These are phyloP conservation scores for Chaenodraco wilsoni DNA, from an alignment of 2,797 vertebrate species.

Conservation along the genomic window DNA sequence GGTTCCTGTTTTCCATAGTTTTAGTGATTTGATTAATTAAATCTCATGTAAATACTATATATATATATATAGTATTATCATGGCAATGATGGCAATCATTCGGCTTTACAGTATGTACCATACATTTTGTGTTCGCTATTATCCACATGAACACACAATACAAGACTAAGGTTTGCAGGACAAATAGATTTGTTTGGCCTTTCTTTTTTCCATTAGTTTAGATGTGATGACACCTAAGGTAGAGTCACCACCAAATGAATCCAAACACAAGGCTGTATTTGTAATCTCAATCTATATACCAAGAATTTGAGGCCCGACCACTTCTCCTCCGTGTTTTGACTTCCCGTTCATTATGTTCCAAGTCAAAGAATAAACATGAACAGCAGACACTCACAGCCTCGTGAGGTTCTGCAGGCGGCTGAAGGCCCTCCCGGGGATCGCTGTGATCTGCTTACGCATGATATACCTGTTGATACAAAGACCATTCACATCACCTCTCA, in stretches of 20 bases:
- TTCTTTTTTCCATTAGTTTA: neutral
- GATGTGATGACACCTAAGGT: neutral
- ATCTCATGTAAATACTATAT: neutral
- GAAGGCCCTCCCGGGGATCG: slow-evolving; percentile 47
- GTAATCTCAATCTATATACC: neutral
- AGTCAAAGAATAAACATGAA: slow-evolving; percentile 66
- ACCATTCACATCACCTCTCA: neutral
- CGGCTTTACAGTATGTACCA: neutral
- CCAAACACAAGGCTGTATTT: neutral
- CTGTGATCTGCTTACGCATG: slow-evolving; percentile 49
- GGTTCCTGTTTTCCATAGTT: neutral
- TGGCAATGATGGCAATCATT: neutral
- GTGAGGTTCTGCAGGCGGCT: slow-evolving; percentile 53
- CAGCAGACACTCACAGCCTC: slow-evolving; percentile 65
- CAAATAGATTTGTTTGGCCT: neutral
- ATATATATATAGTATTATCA: too few relatives aligned
- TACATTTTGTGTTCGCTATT: neutral
- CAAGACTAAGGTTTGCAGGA: neutral
- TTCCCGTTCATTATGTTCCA: slow-evolving; percentile 60
- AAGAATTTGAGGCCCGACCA: neutral
- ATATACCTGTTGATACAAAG: slow-evolving; percentile 60
- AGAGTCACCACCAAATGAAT: neutral
- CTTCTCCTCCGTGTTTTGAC: slow-evolving; percentile 57
- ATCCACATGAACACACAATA: neutral
- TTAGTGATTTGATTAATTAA: neutral